phyloP scores from a whole-genome alignment of 1,140 invertebrate species.

The Trinorchestia longiramus region DNA sequence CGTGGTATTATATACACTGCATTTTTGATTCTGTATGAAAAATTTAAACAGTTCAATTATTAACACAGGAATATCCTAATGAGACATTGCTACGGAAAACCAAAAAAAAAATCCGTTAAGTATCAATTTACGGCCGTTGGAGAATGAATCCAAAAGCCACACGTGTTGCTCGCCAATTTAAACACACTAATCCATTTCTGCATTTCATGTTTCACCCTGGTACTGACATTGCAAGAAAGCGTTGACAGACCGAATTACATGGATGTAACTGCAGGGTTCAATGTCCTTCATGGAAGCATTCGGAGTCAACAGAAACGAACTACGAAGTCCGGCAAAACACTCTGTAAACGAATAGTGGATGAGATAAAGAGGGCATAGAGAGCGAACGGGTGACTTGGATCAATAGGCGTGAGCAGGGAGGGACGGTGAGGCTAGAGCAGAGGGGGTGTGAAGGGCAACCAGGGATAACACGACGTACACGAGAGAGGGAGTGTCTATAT shows the following conservation, averaged over 20 bases:
- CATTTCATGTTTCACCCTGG: background rate
- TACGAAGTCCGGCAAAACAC: background rate
- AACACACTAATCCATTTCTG: background rate
- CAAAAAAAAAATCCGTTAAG: background rate
- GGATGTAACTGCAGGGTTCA: background rate
- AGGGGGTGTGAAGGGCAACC: constrained; percentile 13
- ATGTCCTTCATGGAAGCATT: background rate
- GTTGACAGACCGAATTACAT: background rate
- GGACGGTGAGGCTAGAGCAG: background rate
- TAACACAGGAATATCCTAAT: background rate
- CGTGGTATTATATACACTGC: too few species aligned
- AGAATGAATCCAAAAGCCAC: background rate
- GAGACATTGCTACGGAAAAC: background rate
- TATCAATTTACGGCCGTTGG: background rate
- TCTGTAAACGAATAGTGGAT: background rate
- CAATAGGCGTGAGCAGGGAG: constrained; percentile 9
- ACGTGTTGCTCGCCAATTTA: background rate
- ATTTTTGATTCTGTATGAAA: background rate
- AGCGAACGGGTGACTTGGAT: constrained; percentile 42
- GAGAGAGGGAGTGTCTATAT: constrained; percentile 46
- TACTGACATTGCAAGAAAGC: background rate
- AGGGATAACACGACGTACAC: background rate
- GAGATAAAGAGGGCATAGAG: constrained; percentile 26
- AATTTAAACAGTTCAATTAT: background rate
- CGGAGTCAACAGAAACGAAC: background rate